Conservation (phyloP, 2,797 vertebrate genomes). For the Tokudaia tokunoshimensis region DNA sequence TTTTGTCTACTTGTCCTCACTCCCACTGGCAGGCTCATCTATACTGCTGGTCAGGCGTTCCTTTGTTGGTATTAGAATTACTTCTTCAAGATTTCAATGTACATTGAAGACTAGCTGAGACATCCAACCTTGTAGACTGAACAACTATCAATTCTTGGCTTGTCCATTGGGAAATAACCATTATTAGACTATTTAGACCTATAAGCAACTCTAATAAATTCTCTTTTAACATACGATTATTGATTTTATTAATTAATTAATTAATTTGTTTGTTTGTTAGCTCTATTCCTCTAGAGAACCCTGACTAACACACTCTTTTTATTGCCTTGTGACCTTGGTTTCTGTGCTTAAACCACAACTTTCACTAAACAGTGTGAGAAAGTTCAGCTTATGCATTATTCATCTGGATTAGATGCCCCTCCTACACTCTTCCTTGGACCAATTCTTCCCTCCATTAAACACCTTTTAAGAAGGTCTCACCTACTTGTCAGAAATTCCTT, state of each 20-base stretch:
- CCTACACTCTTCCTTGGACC: neutral
- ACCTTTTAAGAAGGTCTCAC: neutral
- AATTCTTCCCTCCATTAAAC: neutral
- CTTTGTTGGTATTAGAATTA: neutral
- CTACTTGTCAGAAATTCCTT: neutral
- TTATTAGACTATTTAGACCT: neutral
- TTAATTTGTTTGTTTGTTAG: neutral
- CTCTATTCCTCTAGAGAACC: neutral
- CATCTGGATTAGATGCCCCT: neutral
- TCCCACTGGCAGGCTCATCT: neutral
- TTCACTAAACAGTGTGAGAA: neutral
- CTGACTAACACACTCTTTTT: neutral
- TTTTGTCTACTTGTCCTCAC: neutral
- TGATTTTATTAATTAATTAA: neutral
- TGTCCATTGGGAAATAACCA: neutral
- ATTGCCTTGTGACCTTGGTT: neutral
- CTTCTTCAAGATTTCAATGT: neutral
- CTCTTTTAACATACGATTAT: neutral
- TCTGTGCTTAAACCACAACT: neutral
- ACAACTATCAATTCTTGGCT: neutral
- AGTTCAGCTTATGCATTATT: constrained; percentile 15
- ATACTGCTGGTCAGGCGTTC: neutral
- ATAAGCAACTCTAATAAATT: neutral
- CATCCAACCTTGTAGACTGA: neutral
- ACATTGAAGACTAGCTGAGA: neutral